Conservation (phyloP, 2,888 invertebrate species). For the Geophilus truncorum region DNA sequence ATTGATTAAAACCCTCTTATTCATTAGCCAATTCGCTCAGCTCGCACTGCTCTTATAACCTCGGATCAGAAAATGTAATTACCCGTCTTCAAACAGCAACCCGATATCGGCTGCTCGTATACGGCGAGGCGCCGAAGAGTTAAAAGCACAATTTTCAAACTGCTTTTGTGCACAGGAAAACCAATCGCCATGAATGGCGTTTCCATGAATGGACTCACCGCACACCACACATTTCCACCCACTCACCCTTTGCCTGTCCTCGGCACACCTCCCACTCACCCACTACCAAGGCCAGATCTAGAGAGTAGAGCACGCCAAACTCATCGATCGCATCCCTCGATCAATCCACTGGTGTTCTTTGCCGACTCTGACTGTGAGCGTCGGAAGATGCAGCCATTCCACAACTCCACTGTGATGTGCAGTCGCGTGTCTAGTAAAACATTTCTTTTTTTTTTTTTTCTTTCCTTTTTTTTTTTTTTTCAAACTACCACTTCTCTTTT, state of each 20-base stretch:
- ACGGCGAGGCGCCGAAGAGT: neutral
- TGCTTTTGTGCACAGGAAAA: neutral
- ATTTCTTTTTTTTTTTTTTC: neutral
- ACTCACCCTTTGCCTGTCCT: neutral
- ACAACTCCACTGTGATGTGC: neutral
- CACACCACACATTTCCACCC: neutral
- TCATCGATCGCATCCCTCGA: neutral
- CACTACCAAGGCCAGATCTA: neutral
- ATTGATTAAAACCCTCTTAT: too few relatives aligned
- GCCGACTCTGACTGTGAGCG: neutral
- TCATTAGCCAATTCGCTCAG: too few relatives aligned
- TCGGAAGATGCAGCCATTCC: neutral
- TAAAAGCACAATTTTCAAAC: neutral
- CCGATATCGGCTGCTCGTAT: neutral
- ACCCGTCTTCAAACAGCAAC: neutral
- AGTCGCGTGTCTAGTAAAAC: neutral
- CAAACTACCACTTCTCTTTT: too few relatives aligned
- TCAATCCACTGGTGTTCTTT: neutral
- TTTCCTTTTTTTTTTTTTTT: too few relatives aligned
- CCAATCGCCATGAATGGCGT: constrained; percentile 2
- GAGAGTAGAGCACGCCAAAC: too few relatives aligned
- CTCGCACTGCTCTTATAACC: neutral
- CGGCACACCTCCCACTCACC: neutral
- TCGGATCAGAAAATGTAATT: neutral
- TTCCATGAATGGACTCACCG: neutral